Conservation (phyloP, 1,140 invertebrate species). For the Triops longicaudatus region DNA sequence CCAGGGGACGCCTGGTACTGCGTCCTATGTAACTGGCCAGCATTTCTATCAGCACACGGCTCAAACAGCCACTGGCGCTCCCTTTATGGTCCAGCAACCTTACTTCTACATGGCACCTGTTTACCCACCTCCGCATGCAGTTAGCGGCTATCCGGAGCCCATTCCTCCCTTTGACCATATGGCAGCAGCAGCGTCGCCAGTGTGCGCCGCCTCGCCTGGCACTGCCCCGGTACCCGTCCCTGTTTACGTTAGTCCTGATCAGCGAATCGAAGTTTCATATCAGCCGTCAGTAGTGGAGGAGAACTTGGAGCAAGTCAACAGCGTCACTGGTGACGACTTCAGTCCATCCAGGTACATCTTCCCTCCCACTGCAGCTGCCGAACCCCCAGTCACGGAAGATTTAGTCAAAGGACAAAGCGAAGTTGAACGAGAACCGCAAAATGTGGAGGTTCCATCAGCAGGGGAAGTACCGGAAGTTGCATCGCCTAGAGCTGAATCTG, state of each 20-base stretch:
- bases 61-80: conserved; percentile 24
- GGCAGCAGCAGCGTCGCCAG: background rate
- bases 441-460: background rate
- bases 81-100: conserved; percentile 23
- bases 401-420: background rate
- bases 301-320: background rate
- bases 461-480: background rate
- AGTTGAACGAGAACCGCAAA: background rate
- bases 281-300: background rate
- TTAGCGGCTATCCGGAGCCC: background rate
- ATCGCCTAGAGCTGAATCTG: background rate
- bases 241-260: background rate
- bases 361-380: background rate
- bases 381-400: background rate
- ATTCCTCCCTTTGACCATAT: background rate
- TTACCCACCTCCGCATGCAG: background rate
- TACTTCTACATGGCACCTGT: conserved; percentile 16
- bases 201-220: background rate
- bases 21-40: background rate
- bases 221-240: background rate
- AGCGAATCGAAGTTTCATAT: background rate
- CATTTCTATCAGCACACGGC: conserved; percentile 18
- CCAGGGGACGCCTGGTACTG: background rate
- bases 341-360: background rate
- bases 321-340: background rate